Percentiles rank a stretch among this genome's conserved stretches.
Conservation (phyloP, 2,888 invertebrate species). For the Scaptomyza caliginosa region DNA sequence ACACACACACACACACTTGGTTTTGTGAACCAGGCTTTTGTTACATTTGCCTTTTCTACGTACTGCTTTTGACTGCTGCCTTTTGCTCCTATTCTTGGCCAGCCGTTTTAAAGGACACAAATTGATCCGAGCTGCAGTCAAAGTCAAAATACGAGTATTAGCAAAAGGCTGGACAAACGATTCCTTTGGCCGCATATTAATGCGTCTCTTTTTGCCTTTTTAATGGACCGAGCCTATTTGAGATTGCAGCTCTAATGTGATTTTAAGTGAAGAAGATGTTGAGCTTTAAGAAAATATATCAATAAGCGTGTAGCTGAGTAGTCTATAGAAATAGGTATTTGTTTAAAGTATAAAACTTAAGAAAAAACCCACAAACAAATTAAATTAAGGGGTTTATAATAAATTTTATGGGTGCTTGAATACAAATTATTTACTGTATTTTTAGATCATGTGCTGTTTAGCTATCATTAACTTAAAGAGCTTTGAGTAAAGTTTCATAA, state of each 20-base stretch:
- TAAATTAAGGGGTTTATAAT: too few species aligned
- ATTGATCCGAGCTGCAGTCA: slow-evolving; percentile 31
- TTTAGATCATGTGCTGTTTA: too few species aligned
- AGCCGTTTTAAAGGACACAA: slow-evolving; percentile 12
- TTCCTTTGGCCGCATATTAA: slow-evolving; percentile 24
- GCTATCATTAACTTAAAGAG: too few species aligned
- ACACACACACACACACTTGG: slow-evolving; percentile 2
- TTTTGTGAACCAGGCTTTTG: slow-evolving; percentile 27
- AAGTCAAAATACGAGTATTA: slow-evolving; percentile 33
- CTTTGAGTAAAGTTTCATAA: too few species aligned
- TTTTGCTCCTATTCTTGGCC: background rate
- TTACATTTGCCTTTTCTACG: slow-evolving; percentile 32
- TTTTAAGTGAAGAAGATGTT: background rate
- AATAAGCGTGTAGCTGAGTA: too few species aligned
- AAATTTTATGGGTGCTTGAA: too few species aligned
- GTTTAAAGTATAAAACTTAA: too few species aligned
- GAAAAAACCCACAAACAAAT: too few species aligned
- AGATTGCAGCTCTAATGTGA: background rate
- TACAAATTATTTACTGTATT: too few species aligned
- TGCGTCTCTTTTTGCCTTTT: slow-evolving; percentile 2
- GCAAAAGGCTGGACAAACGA: slow-evolving; percentile 19
- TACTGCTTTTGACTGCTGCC: slow-evolving; percentile 7
- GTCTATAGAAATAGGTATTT: too few species aligned
- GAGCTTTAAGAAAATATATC: background rate
- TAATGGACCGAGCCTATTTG: background rate